A percentile compares a stretch with the other conserved stretches of the same genome.
These are phyloP conservation scores for Anguilla japonica DNA, from an alignment of 2,113 vertebrate species.

Conservation along the genomic window DNA sequence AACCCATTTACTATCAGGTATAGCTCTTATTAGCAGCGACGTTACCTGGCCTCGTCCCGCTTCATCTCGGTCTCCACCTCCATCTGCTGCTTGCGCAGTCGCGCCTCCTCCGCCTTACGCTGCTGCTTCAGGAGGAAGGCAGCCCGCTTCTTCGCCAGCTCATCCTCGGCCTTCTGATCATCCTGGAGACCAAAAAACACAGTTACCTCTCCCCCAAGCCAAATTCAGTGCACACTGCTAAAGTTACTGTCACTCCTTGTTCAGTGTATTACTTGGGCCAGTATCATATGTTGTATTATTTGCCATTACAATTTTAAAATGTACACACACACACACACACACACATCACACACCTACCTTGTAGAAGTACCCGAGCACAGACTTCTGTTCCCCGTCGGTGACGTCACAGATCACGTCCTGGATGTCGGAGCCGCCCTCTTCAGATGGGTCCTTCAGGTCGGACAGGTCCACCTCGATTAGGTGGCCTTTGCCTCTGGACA, in stretches of 20 bases:
- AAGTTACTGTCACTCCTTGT: background rate
- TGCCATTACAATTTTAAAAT: background rate
- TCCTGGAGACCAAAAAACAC: slow-evolving; percentile 67
- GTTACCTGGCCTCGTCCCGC: slow-evolving; percentile 87
- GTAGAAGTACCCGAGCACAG: slow-evolving; percentile 90
- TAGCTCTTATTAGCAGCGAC: background rate
- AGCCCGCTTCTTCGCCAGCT: slow-evolving; percentile 87
- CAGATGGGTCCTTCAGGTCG: slow-evolving; percentile 74
- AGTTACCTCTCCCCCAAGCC: background rate
- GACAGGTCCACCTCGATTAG: slow-evolving; percentile 91
- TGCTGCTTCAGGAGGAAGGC: slow-evolving; percentile 93
- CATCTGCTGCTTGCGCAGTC: slow-evolving; percentile 82
- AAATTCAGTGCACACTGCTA: background rate
- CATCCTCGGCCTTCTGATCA: slow-evolving; percentile 90
- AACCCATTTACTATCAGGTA: background rate
- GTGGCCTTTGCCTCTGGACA: slow-evolving; percentile 71
- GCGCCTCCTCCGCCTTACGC: slow-evolving; percentile 89
- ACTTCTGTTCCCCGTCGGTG: slow-evolving; percentile 80
- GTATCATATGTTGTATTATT: background rate
- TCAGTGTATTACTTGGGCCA: background rate
- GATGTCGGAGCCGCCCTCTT: slow-evolving; percentile 61
- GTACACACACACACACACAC: background rate
- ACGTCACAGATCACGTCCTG: slow-evolving; percentile 52
- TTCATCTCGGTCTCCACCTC: slow-evolving; percentile 87
- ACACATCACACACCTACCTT: slow-evolving; percentile 72